Evolutionary conservation across 2,888 invertebrate genomes (phyloP).

Genomic region (Saturnia japonica): DNA sequence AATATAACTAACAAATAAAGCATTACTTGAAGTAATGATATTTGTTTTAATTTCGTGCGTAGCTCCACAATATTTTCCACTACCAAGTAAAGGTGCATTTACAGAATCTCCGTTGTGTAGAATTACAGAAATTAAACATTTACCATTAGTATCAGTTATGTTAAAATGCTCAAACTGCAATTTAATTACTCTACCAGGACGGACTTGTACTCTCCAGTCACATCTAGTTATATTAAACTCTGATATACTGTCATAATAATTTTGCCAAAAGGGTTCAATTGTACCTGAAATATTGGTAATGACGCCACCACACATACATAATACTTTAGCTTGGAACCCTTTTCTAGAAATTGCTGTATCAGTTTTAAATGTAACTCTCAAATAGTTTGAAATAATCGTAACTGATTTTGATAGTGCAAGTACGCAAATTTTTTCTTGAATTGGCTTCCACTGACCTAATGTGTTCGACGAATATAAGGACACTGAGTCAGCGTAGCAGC

Average conservation of each 20-base stretch:
- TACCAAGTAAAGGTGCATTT: constrained; percentile 87
- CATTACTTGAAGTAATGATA: constrained; percentile 85
- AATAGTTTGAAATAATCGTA: constrained; percentile 71
- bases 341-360: constrained; percentile 83
- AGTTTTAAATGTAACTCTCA: constrained; percentile 86
- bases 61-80: constrained; percentile 88
- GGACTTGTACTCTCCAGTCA: constrained; percentile 89
- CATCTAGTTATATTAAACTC: constrained; percentile 64
- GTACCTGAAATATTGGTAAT: constrained; percentile 81
- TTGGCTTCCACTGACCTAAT: constrained; percentile 77
- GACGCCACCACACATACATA: constrained; percentile 86
- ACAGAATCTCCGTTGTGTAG: constrained; percentile 88
- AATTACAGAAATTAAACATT: constrained; percentile 71
- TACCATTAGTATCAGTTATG: constrained; percentile 70
- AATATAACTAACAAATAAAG: constrained; percentile 52
- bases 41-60: constrained; percentile 56
- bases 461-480: constrained; percentile 80
- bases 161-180: constrained; percentile 84
- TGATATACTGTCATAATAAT: constrained; percentile 30
- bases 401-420: constrained; percentile 52
- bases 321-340: constrained; percentile 85
- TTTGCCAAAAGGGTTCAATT: constrained; percentile 58
- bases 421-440: constrained; percentile 79
- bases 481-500: constrained; percentile 85
- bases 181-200: constrained; percentile 86